A percentile compares a stretch with the other conserved stretches of the same genome.
phyloP scores from a whole-genome alignment of 2,113 vertebrate genomes.

The Pterocles burchelli region DNA sequence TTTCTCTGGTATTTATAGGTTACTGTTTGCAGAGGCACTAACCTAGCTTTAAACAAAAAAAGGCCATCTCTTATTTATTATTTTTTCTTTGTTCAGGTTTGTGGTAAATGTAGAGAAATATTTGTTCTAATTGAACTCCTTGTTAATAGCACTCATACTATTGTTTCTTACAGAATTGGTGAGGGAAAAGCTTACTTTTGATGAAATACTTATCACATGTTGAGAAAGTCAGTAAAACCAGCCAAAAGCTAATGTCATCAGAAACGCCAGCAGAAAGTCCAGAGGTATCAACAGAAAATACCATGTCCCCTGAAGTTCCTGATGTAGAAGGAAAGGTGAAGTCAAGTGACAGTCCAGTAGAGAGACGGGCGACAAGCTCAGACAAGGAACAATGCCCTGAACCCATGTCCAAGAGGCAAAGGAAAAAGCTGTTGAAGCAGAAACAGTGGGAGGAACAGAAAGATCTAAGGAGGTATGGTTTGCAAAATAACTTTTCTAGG shows the following conservation, averaged over 20 bases:
- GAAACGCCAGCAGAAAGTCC: neutral
- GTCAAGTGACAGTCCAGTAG: neutral
- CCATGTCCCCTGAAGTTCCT: neutral
- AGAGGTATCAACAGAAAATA: neutral
- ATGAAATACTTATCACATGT: neutral
- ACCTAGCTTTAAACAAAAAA: neutral
- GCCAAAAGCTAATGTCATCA: conserved; percentile 54
- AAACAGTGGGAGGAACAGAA: conserved; percentile 95
- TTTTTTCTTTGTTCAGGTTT: neutral
- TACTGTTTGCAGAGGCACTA: neutral
- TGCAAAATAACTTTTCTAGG: neutral
- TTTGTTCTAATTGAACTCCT: neutral
- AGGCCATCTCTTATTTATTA: neutral
- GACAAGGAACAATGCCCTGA: conserved; percentile 7
- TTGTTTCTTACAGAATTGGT: neutral
- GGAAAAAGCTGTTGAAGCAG: conserved; percentile 89
- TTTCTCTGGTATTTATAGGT: neutral
- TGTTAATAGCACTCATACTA: neutral
- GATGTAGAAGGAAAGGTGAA: conserved; percentile 5
- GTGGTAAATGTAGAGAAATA: neutral
- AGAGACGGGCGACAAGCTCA: neutral
- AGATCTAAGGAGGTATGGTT: conserved; percentile 87
- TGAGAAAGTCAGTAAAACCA: neutral
- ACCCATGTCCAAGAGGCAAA: conserved; percentile 87
- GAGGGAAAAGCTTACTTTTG: neutral